Percentiles rank a stretch among this genome's conserved stretches.
Conservation (phyloP, 92 coral and sea anemone species). For the Ricordea florida region DNA sequence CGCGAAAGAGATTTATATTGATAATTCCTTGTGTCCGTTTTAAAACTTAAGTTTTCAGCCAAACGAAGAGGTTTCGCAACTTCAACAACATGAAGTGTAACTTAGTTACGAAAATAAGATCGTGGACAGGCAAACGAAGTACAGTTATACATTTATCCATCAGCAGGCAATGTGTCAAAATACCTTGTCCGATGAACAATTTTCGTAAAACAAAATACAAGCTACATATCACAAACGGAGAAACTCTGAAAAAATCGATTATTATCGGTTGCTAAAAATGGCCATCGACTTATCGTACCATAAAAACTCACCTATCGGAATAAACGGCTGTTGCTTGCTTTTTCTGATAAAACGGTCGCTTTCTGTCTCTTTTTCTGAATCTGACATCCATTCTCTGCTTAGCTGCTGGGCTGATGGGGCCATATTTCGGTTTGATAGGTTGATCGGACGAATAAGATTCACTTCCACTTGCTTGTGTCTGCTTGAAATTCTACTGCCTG, state of each 20-base stretch:
- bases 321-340: constrained; percentile 92
- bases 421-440: neutral
- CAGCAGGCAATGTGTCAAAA: no score
- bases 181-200: no score
- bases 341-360: constrained; percentile 84
- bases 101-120: no score
- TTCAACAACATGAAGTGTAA: no score
- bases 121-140: no score
- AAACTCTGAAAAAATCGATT: neutral
- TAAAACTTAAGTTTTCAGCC: no score
- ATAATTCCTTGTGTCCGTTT: no score
- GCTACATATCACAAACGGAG: neutral
- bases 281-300: neutral
- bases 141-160: no score
- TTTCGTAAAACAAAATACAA: no score
- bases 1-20: no score
- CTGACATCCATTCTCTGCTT: constrained; percentile 60
- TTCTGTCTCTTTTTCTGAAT: constrained; percentile 66
- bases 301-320: constrained; percentile 92
- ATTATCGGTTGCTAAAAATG: neutral
- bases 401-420: constrained; percentile 50
- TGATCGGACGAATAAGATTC: neutral
- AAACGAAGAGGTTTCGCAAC: no score
- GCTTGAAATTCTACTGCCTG: neutral
- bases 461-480: neutral